Base-by-base conservation (phyloP, 2,113 vertebrate genomes). In the Ictalurus furcatus region DNA sequence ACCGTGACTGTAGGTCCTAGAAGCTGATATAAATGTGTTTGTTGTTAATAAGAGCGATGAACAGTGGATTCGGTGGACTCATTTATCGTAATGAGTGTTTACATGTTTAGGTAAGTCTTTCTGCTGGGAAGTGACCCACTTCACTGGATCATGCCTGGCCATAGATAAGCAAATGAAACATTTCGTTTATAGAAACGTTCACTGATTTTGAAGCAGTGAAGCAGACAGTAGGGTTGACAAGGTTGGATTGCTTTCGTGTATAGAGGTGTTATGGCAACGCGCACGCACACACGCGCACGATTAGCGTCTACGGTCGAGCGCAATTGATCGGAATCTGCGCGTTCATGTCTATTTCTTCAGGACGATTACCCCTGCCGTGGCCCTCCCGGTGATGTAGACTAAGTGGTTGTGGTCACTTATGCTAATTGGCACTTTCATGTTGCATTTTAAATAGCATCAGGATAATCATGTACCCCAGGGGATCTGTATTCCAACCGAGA, bases 321-420 rank as follows among this genome's bases (percentile, higher is more conserved):
- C 83, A 88, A 84, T 90, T 71, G 52, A 90, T 91, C 37, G 40
- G 78, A 56, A 84, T 84, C 54, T 59, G 12, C 34, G 58, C 17
- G 25, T 84, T 88, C 86, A 40, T 78, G 65, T 86, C 59, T 63
- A 69, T 59, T 84, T 88, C 85, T 88, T 84, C 84, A 83, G 89
- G 86, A 81, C 54, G 84, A 86, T 90, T 88, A 86, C 59, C 90
- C 90, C 82, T 82, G 48, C 84, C 23, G 69, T 63, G 88, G 78
- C 84, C 86, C 87, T 89, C 40, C 76, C 86, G 73, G 17, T 83
- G 44, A 81, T 58, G 74, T 25, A 76, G 28, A 91, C 65, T 74
- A 85, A 85, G 73, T 30, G 69, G 30, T 40, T 87, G 82, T 76
- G 76, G 74, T 88, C 78, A 48, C 44, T 88, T 86, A 81, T 84